A percentile compares a stretch with the other conserved stretches of the same genome.
Conservation (phyloP, 2,113 vertebrate species). For the Takifugu flavidus region DNA sequence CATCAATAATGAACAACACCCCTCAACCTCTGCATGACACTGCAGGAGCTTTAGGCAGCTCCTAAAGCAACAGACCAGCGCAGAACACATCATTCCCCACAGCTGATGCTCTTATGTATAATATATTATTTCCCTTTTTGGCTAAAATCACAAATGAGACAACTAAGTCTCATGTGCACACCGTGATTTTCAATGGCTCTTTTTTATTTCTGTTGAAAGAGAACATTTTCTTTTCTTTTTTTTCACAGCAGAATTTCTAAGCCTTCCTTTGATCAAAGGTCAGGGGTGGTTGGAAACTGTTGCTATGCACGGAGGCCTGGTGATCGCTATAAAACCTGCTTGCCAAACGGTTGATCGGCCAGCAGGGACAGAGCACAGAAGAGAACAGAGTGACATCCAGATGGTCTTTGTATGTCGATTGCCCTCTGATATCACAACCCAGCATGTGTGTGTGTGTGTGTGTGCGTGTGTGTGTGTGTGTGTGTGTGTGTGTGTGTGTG, state of each 20-base stretch:
- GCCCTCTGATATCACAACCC: slow-evolving; percentile 50
- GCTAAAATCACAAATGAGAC: too few species aligned
- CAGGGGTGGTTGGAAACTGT: slow-evolving; percentile 46
- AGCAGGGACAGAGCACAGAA: slow-evolving; percentile 44
- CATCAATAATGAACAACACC: too few species aligned
- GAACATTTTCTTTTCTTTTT: slow-evolving; percentile 7
- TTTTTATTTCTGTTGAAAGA: neutral
- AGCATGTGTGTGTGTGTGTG: neutral
- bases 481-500: neutral
- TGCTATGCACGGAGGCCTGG: slow-evolving; percentile 30
- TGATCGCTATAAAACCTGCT: slow-evolving; percentile 19
- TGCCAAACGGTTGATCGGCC: slow-evolving; percentile 52
- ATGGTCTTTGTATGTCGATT: slow-evolving; percentile 60
- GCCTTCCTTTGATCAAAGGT: slow-evolving; percentile 15
- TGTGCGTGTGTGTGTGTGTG: too few species aligned
- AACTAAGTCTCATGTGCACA: too few species aligned
- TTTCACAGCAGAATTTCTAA: neutral
- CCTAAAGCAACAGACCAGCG: too few species aligned
- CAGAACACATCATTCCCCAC: too few species aligned
- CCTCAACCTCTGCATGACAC: too few species aligned
- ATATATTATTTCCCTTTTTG: too few species aligned
- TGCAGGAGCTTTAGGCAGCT: too few species aligned
- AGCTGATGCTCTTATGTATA: too few species aligned
- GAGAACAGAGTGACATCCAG: slow-evolving; percentile 57
- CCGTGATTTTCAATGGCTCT: too few species aligned